Percentiles rank a stretch among this genome's conserved stretches.
Conservation (phyloP, 2,113 vertebrate genomes). For the human (Homo sapiens) region GRCh38 chr9:96398501-96399000, state of each 20-base stretch:
- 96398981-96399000: background rate
- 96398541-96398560: background rate
- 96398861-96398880: background rate
- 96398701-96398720: background rate
- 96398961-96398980: background rate
- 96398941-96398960: background rate
- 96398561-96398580: background rate
- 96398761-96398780: background rate
- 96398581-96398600: background rate
- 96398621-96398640: background rate
- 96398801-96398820: background rate
- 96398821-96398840: background rate
- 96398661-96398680: background rate
- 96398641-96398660: background rate
- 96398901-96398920: background rate
- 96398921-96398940: background rate
- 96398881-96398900: background rate
- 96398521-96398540: background rate
- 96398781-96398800: background rate
- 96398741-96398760: background rate
- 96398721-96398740: background rate
- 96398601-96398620: slow-evolving; percentile 2
- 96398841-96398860: background rate
- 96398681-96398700: background rate
- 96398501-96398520: too few relatives aligned